A percentile compares a stretch with the other conserved stretches of the same genome.
These are phyloP conservation scores for Mamestra brassicae DNA, from an alignment of 2,888 invertebrate genomes.

Conservation along the genomic window DNA sequence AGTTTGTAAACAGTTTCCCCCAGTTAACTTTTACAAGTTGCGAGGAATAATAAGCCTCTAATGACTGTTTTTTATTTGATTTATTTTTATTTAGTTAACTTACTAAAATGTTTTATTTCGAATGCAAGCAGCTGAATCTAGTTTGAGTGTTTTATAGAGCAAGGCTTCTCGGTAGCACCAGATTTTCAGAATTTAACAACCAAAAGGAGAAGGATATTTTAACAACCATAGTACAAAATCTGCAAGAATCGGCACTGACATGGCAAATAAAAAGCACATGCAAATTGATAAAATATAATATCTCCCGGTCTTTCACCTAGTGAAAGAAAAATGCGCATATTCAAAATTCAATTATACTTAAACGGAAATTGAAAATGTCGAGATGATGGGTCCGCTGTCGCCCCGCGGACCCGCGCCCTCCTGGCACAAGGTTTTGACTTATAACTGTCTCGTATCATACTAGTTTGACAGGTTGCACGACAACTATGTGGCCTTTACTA, in stretches of 20 bases:
- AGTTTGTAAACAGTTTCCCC: conserved; percentile 53
- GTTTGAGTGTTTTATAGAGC: background rate
- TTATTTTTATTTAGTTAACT: conserved; percentile 29
- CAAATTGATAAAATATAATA: conserved; percentile 46
- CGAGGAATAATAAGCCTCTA: conserved; percentile 47
- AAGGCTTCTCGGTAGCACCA: background rate
- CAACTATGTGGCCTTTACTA: conserved; percentile 32
- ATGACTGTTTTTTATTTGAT: conserved; percentile 45
- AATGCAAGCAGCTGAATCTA: background rate
- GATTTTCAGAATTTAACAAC: background rate
- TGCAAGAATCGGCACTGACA: background rate
- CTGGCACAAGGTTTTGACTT: conserved; percentile 49
- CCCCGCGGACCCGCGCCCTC: conserved; percentile 66
- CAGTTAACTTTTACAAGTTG: conserved; percentile 51
- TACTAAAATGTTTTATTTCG: conserved; percentile 22
- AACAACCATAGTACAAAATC: background rate
- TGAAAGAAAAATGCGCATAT: conserved; percentile 69
- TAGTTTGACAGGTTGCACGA: conserved; percentile 41
- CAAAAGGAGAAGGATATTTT: background rate
- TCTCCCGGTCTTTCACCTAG: conserved; percentile 33
- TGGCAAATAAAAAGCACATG: conserved; percentile 35
- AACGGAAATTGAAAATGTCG: conserved; percentile 85
- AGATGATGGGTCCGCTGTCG: conserved; percentile 71
- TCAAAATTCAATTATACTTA: conserved; percentile 83
- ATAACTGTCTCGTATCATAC: conserved; percentile 46